phyloP scores from a whole-genome alignment of 1,140 invertebrate species.

The Stegodyphus mimosarum region DNA sequence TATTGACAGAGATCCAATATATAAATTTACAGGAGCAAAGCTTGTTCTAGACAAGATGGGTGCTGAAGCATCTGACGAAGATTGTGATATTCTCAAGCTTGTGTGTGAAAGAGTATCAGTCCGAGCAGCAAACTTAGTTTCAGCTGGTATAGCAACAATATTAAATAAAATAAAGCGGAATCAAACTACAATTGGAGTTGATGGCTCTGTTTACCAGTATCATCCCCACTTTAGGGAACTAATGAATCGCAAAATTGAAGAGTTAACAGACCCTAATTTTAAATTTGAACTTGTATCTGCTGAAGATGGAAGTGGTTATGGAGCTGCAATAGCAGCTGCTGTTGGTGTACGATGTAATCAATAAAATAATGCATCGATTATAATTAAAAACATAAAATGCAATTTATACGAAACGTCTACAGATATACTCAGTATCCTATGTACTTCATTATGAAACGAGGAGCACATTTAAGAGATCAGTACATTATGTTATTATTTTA shows the following conservation, averaged over 20 bases:
- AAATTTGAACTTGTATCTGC: conserved; percentile 97
- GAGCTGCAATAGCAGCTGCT: conserved; percentile 96
- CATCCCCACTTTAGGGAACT: conserved; percentile 97
- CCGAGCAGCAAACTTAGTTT: conserved; percentile 91
- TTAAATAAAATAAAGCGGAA: conserved; percentile 82
- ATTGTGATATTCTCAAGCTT: conserved; percentile 87
- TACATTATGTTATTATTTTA: too few species aligned
- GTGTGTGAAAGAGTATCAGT: conserved; percentile 91
- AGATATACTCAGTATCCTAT: too few species aligned
- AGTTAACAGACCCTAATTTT: conserved; percentile 75
- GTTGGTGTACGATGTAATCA: conserved; percentile 74
- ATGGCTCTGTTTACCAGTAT: conserved; percentile 98
- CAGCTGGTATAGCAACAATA: conserved; percentile 74
- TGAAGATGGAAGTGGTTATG: conserved; percentile 96
- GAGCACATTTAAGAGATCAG: too few species aligned
- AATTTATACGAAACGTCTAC: too few species aligned
- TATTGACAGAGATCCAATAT: conserved; percentile 79
- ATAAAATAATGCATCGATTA: too few species aligned
- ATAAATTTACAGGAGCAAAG: neutral
- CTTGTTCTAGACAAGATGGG: conserved; percentile 71
- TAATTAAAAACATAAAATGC: too few species aligned
- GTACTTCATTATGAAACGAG: too few species aligned
- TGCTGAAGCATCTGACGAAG: conserved; percentile 79
- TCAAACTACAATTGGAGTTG: conserved; percentile 93
- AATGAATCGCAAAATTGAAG: conserved; percentile 90